A percentile compares a stretch with the other conserved stretches of the same genome.
Evolutionary conservation across 2,113 vertebrate species (phyloP).

Genomic region (Colistium nudipinnis): DNA sequence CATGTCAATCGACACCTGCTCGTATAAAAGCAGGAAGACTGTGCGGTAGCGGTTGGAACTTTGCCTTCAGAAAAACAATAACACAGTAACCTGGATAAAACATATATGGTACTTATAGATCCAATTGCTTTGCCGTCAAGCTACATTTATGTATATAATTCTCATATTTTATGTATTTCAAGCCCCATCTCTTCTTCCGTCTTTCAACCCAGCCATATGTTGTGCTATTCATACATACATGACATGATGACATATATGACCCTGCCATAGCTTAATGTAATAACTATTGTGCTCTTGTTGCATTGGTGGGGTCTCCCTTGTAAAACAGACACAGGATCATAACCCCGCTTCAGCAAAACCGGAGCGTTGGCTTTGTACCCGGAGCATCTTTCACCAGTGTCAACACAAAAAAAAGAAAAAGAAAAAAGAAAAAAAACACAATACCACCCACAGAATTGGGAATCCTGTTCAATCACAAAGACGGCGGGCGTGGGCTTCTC

Average conservation of each 20-base stretch:
- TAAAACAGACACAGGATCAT: conserved; percentile 2
- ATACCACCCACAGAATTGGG: conserved; percentile 48
- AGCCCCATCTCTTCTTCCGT: not conserved
- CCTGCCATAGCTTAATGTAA: not conserved
- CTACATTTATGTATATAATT: conserved; percentile 10
- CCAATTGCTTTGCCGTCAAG: conserved; percentile 12
- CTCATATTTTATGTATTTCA: not conserved
- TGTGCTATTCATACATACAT: not conserved
- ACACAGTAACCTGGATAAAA: conserved; percentile 43
- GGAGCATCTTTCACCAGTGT: not conserved
- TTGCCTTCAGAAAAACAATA: too few species aligned
- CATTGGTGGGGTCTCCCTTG: not conserved
- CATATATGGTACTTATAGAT: conserved; percentile 8
- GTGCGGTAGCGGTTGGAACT: conserved; percentile 26
- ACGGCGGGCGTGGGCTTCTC: conserved; percentile 43
- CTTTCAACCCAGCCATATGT: not conserved
- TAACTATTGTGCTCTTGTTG: not conserved
- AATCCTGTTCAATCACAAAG: conserved; percentile 61
- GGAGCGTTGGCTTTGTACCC: not conserved
- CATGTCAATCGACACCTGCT: conserved; percentile 71
- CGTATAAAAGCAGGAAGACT: conserved; percentile 48
- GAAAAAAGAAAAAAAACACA: conserved; percentile 6
- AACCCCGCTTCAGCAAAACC: not conserved
- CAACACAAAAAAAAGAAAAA: conserved; percentile 4
- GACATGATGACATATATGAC: not conserved